A percentile compares a stretch with the other conserved stretches of the same genome.
phyloP scores from a whole-genome alignment of 2,888 invertebrate genomes.

The Steinernema hermaphroditum region DNA sequence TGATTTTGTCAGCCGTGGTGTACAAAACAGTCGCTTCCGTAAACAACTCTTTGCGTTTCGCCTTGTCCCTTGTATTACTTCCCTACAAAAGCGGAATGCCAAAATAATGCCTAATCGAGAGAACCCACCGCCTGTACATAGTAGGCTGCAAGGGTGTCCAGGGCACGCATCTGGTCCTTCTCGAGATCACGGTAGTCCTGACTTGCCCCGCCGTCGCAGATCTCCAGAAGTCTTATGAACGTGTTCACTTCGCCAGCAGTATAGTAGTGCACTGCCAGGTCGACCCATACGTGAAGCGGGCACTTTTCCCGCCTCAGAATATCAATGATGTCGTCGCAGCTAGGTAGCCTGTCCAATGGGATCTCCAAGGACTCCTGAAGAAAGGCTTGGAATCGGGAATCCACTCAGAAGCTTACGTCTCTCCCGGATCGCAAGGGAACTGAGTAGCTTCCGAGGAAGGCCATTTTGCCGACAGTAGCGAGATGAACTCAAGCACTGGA shows the following conservation, averaged over 20 bases:
- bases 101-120: too few species aligned
- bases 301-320: slow-evolving; percentile 92
- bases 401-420: background rate
- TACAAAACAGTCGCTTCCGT: slow-evolving; percentile 94
- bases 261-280: slow-evolving; percentile 74
- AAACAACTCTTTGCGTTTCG: slow-evolving; percentile 85
- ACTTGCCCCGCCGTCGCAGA: slow-evolving; percentile 82
- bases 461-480: too few species aligned
- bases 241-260: background rate
- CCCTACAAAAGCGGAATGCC: slow-evolving; percentile 71
- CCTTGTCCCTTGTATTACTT: slow-evolving; percentile 90
- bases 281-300: slow-evolving; percentile 90
- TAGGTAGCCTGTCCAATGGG: slow-evolving; percentile 88
- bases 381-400: slow-evolving; percentile 11
- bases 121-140: slow-evolving; percentile 83
- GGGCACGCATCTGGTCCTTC: slow-evolving; percentile 93
- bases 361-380: slow-evolving; percentile 93
- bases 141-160: slow-evolving; percentile 96
- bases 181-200: slow-evolving; percentile 82
- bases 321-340: slow-evolving; percentile 90
- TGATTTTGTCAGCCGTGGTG: slow-evolving; percentile 96
- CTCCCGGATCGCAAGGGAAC: too few species aligned
- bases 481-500: too few species aligned
- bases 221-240: slow-evolving; percentile 79
- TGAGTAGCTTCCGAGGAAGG: too few species aligned